A percentile compares a stretch with the other conserved stretches of the same genome.
These are phyloP conservation scores for Podarcis cretensis DNA, from an alignment of 2,113 vertebrate species.

Conservation along the genomic window DNA sequence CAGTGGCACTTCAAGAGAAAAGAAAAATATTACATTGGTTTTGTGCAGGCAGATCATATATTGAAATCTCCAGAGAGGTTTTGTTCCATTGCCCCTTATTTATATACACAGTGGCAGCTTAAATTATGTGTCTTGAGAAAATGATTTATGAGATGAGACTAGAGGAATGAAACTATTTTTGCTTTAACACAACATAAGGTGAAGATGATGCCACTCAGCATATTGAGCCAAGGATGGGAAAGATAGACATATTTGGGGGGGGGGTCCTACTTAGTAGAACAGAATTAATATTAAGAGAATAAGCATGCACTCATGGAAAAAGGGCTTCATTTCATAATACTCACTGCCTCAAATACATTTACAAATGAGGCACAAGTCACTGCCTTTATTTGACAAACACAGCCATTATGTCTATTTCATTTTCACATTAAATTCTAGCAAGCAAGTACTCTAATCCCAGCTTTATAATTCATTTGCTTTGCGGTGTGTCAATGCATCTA, in stretches of 20 bases:
- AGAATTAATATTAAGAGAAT: neutral
- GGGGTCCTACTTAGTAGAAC: neutral
- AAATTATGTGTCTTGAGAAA: conserved; percentile 17
- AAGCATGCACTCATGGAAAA: accelerated
- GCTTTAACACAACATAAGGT: conserved; percentile 29
- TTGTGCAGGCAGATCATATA: neutral
- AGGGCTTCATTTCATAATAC: neutral
- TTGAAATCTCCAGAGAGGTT: neutral
- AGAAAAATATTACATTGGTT: neutral
- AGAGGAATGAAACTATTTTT: conserved; percentile 40
- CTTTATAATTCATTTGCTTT: neutral
- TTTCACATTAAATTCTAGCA: neutral
- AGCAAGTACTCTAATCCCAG: neutral
- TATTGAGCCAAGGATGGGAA: neutral
- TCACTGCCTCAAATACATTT: neutral
- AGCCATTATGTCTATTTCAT: neutral
- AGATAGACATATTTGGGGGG: neutral
- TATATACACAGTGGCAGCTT: conserved; percentile 8
- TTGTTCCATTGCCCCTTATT: conserved; percentile 9
- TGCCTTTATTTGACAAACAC: neutral
- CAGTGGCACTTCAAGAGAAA: neutral
- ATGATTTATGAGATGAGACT: neutral
- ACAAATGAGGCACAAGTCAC: neutral
- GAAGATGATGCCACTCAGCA: neutral
- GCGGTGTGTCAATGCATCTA: neutral